Base-by-base conservation (phyloP, 2,888 invertebrate genomes). In the Graphium colonna region DNA sequence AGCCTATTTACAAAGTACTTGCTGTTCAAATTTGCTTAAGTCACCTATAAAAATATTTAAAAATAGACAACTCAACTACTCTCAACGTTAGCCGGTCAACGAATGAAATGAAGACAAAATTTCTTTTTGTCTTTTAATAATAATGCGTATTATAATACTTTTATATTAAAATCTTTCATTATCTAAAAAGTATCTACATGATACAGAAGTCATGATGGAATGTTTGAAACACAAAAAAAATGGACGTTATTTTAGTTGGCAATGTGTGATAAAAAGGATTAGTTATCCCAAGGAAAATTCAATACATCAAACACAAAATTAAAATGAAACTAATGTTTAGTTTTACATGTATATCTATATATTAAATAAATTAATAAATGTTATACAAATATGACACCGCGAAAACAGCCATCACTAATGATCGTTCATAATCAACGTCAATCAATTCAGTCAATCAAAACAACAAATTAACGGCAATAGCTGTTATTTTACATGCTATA, bases 281-380 rank as follows among this genome's bases (percentile, higher is more conserved):
- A 21, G 21, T 21, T 5, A 21, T 21, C 2, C 21, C 21, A 21
- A 21, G 5, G 5, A 21, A 21, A 3, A 5, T 21, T 21, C 21
- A 21, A 21, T 3, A 21, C 21, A 21, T 3, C 2, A 21, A 21
- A 15, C n/a, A 21, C 21, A 21, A 26, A 28, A 31, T 41, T 1
- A 7, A 21, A 50, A 36, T 3, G 5, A 18, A 41, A 33, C 33
- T 18, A 18, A 45, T 53, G 42, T 61, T 67, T 65, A 63, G 65
- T 64, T 58, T 17, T 52, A 56, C 44, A 58, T 55, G 55, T 58
- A 66, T 59, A 57, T 61, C 59, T 59, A 62, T 65, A 62, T 64
- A 63, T 52, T 55, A 60, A 65, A 66, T 68, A 65, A 60, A 62
- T 60, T 57, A 63, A 45, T 55, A 62, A 61, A 64, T 60, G 58